Percentiles rank a stretch among this genome's conserved stretches.
These are phyloP conservation scores for Xestia c-nigrum DNA, from an alignment of 2,888 invertebrate genomes.

Conservation along the genomic window DNA sequence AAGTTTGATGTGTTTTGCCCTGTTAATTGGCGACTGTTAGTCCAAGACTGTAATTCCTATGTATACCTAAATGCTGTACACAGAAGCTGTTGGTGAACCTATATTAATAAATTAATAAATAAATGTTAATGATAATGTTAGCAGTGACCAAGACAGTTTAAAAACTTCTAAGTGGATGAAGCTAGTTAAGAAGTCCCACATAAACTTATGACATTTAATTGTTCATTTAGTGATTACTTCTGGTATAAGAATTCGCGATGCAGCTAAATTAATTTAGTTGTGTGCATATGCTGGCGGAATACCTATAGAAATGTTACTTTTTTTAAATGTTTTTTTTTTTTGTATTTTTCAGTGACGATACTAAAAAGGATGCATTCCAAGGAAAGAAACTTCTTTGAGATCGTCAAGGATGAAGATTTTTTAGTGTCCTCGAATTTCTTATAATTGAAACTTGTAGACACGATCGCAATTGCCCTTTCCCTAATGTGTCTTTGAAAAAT, in stretches of 20 bases:
- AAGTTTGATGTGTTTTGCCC: too few species aligned
- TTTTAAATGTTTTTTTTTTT: not conserved
- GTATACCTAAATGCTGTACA: too few species aligned
- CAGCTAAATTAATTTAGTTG: slow-evolving; percentile 54
- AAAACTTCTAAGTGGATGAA: slow-evolving; percentile 27
- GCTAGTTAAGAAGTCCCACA: slow-evolving; percentile 55
- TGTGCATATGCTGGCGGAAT: not conserved
- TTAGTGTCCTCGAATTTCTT: not conserved
- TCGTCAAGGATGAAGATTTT: not conserved
- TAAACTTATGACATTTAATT: slow-evolving; percentile 72
- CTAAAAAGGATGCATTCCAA: not conserved
- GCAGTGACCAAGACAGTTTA: too few species aligned
- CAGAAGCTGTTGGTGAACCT: too few species aligned
- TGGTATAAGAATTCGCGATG: slow-evolving; percentile 68
- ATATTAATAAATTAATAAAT: too few species aligned
- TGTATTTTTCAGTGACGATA: not conserved
- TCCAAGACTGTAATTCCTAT: too few species aligned
- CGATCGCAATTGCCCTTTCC: too few species aligned
- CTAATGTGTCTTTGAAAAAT: too few species aligned
- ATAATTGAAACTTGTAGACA: not conserved
- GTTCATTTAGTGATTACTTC: slow-evolving; percentile 69
- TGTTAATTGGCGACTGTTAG: too few species aligned
- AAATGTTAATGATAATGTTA: too few species aligned
- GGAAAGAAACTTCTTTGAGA: not conserved
- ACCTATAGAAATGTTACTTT: not conserved